phyloP scores from a whole-genome alignment of 23 tunicate genomes.

The Clavelina lepadiformis region DNA sequence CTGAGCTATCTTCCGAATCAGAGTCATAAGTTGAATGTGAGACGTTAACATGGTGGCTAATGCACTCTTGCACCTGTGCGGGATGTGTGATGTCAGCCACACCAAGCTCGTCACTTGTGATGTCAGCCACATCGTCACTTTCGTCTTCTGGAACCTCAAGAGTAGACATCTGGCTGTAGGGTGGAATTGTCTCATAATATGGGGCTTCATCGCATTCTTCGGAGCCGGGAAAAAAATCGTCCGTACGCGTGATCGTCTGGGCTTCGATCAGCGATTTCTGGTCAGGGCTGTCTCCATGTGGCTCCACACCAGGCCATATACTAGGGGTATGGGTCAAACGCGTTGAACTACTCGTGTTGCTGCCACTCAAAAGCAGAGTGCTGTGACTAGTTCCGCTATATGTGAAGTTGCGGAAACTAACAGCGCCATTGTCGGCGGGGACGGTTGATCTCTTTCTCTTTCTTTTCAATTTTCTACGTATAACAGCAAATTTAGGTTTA shows the following conservation, averaged over 20 bases:
- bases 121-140: too few relatives aligned
- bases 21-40: too few relatives aligned
- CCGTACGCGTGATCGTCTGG: slow-evolving; percentile 1
- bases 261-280: background rate
- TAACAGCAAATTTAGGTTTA: background rate
- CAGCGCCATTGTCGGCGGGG: background rate
- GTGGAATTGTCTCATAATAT: slow-evolving; percentile 1
- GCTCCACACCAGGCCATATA: slow-evolving; percentile 4
- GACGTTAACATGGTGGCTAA: too few relatives aligned
- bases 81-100: too few relatives aligned
- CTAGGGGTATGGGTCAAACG: background rate
- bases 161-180: slow-evolving; percentile 32
- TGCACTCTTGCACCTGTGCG: too few relatives aligned
- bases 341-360: slow-evolving; percentile 3
- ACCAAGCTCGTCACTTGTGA: too few relatives aligned
- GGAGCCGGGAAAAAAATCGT: background rate
- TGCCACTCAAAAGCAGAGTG: background rate
- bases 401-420: slow-evolving; percentile 8
- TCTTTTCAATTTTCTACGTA: background rate
- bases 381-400: slow-evolving; percentile 2
- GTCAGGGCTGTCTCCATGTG: background rate
- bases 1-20: too few relatives aligned
- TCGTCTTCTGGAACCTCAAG: slow-evolving; percentile 16
- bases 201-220: slow-evolving; percentile 4
- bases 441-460: background rate